These are phyloP conservation scores for Coelinius sp. DNA, from an alignment of 2,888 invertebrate species.

Conservation along the genomic window DNA sequence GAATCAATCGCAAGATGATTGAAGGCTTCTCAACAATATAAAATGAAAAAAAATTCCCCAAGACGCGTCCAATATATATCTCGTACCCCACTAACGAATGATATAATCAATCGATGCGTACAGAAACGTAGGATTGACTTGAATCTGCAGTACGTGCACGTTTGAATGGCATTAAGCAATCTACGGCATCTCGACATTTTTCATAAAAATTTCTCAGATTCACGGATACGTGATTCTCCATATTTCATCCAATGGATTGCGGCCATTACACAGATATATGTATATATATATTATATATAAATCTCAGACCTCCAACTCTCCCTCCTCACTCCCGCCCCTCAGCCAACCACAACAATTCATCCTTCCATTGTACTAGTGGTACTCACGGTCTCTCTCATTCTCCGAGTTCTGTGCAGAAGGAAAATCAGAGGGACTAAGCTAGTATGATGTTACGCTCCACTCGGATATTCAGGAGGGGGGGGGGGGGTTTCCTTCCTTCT, in stretches of 20 bases:
- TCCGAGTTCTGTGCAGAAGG: not conserved
- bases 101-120: slow-evolving; percentile 6
- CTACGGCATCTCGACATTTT: slow-evolving; percentile 17
- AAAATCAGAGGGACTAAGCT: not conserved
- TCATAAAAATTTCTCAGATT: slow-evolving; percentile 25
- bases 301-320: not conserved
- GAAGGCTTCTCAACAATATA: not conserved
- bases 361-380: not conserved
- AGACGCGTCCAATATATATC: not conserved
- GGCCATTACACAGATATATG: not conserved
- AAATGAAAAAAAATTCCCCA: not conserved
- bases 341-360: slow-evolving; percentile 7
- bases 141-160: not conserved
- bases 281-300: not conserved
- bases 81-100: slow-evolving; percentile 1
- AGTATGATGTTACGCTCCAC: not conserved
- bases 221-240: slow-evolving; percentile 17
- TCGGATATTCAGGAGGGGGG: not conserved
- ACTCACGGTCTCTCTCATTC: not conserved
- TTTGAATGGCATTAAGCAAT: not conserved
- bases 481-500: not conserved
- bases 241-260: not conserved
- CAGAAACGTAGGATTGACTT: not conserved
- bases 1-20: slow-evolving; percentile 14
- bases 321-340: not conserved